These are phyloP conservation scores for Tonatia bakeri DNA, from an alignment of 2,113 vertebrate species.

Conservation along the genomic window DNA sequence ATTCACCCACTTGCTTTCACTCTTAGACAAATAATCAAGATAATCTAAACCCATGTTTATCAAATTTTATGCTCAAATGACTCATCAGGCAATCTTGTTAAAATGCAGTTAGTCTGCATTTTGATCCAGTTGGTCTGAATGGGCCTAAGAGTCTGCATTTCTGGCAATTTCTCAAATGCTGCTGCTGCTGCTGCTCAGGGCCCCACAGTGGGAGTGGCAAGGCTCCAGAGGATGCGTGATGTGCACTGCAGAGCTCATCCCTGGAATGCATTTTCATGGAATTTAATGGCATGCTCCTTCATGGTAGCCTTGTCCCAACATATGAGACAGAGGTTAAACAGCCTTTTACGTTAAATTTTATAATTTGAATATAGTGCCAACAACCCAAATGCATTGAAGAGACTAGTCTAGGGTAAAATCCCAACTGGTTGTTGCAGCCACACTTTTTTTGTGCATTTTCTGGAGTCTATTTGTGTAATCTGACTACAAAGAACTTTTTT, in stretches of 20 bases:
- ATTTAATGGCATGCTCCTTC: background rate
- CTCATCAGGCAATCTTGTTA: background rate
- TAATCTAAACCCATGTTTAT: background rate
- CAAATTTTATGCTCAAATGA: background rate
- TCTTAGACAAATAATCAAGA: constrained; percentile 16
- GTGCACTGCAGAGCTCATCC: background rate
- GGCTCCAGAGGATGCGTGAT: background rate
- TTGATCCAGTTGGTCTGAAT: background rate
- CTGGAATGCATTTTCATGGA: background rate
- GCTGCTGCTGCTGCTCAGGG: background rate
- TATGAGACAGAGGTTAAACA: background rate
- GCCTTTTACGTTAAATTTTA: constrained; percentile 15
- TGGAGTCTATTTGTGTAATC: background rate
- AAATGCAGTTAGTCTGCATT: background rate
- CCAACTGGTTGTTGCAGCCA: background rate
- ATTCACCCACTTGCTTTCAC: background rate
- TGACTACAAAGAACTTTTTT: background rate
- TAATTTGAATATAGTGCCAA: background rate
- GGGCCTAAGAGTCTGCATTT: background rate
- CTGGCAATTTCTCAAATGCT: background rate
- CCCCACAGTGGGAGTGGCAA: background rate
- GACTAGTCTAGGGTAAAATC: background rate
- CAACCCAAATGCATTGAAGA: background rate
- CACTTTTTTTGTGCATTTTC: background rate
- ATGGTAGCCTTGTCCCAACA: background rate